phyloP scores from a whole-genome alignment of 2,888 invertebrate species.

The Melinaea marsaeus region DNA sequence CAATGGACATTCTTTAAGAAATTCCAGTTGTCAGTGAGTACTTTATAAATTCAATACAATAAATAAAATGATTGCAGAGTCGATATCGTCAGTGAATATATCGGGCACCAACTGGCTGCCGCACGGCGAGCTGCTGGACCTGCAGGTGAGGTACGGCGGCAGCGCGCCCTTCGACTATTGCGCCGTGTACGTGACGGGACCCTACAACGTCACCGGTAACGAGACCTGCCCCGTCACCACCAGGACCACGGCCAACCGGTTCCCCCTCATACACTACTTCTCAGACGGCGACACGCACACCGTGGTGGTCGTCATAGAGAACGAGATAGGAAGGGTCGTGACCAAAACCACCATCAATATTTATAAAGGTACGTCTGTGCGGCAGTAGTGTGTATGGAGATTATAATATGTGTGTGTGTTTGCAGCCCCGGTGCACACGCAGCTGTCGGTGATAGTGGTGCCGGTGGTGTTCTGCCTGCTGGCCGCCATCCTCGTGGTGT shows the following conservation, averaged over 20 bases:
- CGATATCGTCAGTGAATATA: slow-evolving; percentile 82
- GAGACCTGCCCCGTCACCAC: slow-evolving; percentile 80
- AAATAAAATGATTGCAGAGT: slow-evolving; percentile 72
- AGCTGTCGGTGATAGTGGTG: slow-evolving; percentile 91
- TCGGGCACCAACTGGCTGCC: slow-evolving; percentile 89
- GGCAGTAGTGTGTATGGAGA: neutral
- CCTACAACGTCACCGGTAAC: slow-evolving; percentile 85
- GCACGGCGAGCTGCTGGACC: slow-evolving; percentile 85
- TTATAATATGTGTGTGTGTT: slow-evolving; percentile 30
- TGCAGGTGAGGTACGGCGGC: slow-evolving; percentile 85
- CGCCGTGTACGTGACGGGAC: slow-evolving; percentile 79
- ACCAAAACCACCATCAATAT: slow-evolving; percentile 87
- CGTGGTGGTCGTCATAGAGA: slow-evolving; percentile 86
- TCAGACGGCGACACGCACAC: slow-evolving; percentile 84
- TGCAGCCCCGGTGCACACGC: slow-evolving; percentile 86
- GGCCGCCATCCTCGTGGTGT: slow-evolving; percentile 89
- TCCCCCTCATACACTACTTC: slow-evolving; percentile 83
- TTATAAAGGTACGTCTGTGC: slow-evolving; percentile 83
- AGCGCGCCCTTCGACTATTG: slow-evolving; percentile 86
- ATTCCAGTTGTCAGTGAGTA: no score
- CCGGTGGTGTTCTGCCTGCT: slow-evolving; percentile 89
- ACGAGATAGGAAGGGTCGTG: slow-evolving; percentile 84
- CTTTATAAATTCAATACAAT: no score
- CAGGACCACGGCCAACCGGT: slow-evolving; percentile 74
- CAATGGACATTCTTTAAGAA: no score